Evolutionary conservation across 2,888 invertebrate species (phyloP).

Genomic region (Maniola hyperantus): DNA sequence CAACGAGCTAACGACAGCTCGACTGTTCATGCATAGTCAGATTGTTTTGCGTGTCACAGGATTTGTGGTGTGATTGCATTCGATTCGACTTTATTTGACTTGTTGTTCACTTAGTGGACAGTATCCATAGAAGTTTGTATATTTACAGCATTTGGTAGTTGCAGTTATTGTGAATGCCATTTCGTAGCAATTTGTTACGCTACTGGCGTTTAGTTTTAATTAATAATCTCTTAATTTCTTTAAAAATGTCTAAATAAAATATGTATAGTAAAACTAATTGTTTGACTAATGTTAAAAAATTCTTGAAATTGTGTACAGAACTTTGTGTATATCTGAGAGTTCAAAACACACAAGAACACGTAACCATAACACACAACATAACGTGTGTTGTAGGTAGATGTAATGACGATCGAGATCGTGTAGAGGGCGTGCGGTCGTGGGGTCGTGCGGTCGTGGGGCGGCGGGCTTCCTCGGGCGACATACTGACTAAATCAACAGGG

Average conservation of each 20-base stretch:
- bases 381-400: background rate
- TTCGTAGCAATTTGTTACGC: no score
- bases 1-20: no score
- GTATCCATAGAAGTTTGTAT: no score
- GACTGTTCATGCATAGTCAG: no score
- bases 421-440: slow-evolving; percentile 11
- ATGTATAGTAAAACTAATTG: no score
- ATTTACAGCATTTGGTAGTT: no score
- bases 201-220: no score
- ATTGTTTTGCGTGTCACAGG: no score
- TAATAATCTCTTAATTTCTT: no score
- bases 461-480: slow-evolving; percentile 45
- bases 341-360: background rate
- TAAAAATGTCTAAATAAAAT: no score
- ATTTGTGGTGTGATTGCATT: background rate
- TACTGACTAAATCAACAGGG: background rate
- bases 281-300: background rate
- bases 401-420: background rate
- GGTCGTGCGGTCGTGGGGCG: slow-evolving; percentile 26
- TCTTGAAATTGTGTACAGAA: background rate
- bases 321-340: background rate
- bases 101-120: no score
- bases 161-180: no score
- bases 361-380: slow-evolving; percentile 1
- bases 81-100: slow-evolving; percentile 18